Evolutionary conservation across 1,140 invertebrate species (phyloP).

Genomic region (Eupristina koningsbergeri): DNA sequence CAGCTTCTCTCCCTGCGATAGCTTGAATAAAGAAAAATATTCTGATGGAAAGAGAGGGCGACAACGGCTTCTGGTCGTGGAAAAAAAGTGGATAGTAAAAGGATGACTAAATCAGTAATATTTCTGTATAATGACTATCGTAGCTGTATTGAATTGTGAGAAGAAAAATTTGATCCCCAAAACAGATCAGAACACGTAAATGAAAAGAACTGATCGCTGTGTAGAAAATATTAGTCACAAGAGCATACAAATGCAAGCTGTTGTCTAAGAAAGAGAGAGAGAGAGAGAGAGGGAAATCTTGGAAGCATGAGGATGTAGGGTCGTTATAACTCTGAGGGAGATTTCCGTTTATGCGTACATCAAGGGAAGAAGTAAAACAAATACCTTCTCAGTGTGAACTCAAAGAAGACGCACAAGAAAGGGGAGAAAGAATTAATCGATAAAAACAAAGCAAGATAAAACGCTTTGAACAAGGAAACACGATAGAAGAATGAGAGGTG

Average conservation of each 20-base stretch:
- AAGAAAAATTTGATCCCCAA: constrained; percentile 25
- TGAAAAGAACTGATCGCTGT: neutral
- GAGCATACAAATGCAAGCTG: neutral
- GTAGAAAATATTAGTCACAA: neutral
- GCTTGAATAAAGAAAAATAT: neutral
- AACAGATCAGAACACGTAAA: neutral
- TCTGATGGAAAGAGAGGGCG: neutral
- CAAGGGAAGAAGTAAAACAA: neutral
- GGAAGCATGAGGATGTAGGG: constrained; percentile 53
- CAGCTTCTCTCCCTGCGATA: neutral
- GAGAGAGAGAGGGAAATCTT: constrained; percentile 18
- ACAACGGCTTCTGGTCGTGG: neutral
- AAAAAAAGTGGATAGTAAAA: neutral
- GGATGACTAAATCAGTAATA: neutral
- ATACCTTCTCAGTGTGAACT: neutral
- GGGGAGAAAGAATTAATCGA: constrained; percentile 45
- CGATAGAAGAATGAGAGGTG: no score
- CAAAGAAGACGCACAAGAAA: neutral
- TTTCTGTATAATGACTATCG: neutral
- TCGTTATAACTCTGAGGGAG: constrained; percentile 55
- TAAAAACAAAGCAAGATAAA: constrained; percentile 48
- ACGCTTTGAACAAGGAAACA: no score
- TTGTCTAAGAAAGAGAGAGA: neutral
- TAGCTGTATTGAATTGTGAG: constrained; percentile 28
- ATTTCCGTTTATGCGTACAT: constrained; percentile 54